These are phyloP conservation scores for Cetoscarus ocellatus DNA, from an alignment of 2,797 vertebrate genomes.

Conservation along the genomic window DNA sequence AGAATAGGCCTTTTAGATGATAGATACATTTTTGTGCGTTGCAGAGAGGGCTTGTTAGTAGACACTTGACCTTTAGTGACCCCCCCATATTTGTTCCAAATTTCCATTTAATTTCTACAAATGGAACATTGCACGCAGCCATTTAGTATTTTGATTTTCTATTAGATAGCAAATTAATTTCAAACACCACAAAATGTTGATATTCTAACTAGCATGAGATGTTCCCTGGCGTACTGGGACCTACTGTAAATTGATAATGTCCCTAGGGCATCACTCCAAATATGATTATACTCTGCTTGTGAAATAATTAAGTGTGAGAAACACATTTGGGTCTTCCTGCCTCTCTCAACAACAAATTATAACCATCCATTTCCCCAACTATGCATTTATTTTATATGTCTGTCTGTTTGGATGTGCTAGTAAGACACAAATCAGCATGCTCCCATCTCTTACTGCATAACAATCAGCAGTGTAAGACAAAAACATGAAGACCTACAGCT, in stretches of 20 bases:
- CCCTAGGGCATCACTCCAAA: conserved; percentile 43
- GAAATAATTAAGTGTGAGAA: conserved; percentile 62
- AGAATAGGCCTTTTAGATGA: conserved; percentile 14
- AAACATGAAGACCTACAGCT: conserved; percentile 1
- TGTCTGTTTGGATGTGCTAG: background rate
- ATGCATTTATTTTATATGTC: background rate
- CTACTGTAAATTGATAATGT: conserved; percentile 27
- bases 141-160: conserved; percentile 48
- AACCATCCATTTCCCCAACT: background rate
- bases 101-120: conserved; percentile 52
- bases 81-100: conserved; percentile 40
- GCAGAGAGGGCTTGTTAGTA: conserved; percentile 30
- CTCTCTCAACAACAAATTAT: conserved; percentile 25
- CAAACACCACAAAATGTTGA: conserved; percentile 31
- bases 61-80: conserved; percentile 48
- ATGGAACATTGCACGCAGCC: conserved; percentile 48
- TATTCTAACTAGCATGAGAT: conserved; percentile 49
- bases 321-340: conserved; percentile 46
- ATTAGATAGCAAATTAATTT: conserved; percentile 65
- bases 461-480: background rate
- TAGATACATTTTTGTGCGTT: conserved; percentile 25
- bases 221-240: conserved; percentile 35
- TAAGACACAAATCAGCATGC: background rate
- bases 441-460: background rate
- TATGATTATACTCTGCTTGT: conserved; percentile 45